phyloP scores from a whole-genome alignment of 2,113 vertebrate genomes.

The Alligator sinensis region DNA sequence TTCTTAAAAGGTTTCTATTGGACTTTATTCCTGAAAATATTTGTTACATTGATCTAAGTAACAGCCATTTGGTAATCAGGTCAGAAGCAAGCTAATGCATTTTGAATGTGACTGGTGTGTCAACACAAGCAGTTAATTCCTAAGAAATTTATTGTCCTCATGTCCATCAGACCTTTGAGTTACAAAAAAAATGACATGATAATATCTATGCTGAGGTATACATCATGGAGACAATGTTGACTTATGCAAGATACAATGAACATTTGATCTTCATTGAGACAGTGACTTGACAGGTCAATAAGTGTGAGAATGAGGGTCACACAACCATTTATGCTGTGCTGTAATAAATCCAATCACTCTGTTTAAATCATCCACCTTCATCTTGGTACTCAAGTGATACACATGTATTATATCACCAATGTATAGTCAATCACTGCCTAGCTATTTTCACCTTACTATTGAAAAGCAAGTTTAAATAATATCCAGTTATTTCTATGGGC shows the following conservation, averaged over 20 bases:
- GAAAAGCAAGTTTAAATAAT: not conserved
- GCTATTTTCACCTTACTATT: not conserved
- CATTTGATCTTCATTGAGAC: constrained; percentile 28
- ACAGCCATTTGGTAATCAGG: not conserved
- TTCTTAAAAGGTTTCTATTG: not conserved
- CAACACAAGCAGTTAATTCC: constrained; percentile 1
- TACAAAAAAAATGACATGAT: not conserved
- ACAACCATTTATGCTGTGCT: rapidly evolving
- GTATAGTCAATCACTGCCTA: not conserved
- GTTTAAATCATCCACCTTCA: not conserved
- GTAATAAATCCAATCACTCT: constrained; percentile 6
- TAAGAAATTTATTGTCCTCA: not conserved
- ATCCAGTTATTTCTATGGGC: not conserved
- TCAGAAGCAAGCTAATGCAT: not conserved
- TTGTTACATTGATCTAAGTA: not conserved
- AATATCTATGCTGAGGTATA: not conserved
- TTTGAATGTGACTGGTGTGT: not conserved
- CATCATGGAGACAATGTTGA: not conserved
- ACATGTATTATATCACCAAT: not conserved
- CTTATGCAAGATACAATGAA: not conserved
- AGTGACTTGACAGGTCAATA: constrained; percentile 20
- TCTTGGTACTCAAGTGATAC: not conserved
- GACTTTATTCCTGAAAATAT: not conserved
- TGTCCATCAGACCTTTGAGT: not conserved
- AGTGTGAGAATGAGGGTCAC: constrained; percentile 17